Percentiles rank a stretch among this genome's conserved stretches.
Evolutionary conservation across 2,888 invertebrate species (phyloP).

Genomic region (Gortyna flavago): DNA sequence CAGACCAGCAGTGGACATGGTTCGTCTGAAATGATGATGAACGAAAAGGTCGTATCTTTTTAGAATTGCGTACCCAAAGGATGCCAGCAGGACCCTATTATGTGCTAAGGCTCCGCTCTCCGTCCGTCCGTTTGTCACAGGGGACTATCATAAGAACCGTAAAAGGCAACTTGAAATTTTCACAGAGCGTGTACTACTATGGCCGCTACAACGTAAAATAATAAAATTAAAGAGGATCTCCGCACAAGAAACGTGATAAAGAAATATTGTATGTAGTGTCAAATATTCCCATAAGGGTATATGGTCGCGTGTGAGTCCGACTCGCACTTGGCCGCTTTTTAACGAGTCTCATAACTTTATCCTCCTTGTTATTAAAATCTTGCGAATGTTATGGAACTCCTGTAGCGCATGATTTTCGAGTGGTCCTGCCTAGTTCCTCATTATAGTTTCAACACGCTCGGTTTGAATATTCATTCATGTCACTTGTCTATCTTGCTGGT

Average conservation of each 20-base stretch:
- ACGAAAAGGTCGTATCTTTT: not conserved
- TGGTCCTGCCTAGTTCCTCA: conserved; percentile 60
- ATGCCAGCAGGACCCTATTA: no score
- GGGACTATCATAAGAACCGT: no score
- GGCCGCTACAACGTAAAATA: not conserved
- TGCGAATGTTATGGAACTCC: conserved; percentile 8
- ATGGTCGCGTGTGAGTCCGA: not conserved
- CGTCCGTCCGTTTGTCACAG: no score
- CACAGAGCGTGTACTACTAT: not conserved
- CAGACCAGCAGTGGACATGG: not conserved
- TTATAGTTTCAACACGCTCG: conserved; percentile 70
- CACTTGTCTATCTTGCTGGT: conserved; percentile 59
- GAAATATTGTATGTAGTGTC: no score
- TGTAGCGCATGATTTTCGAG: conserved; percentile 32
- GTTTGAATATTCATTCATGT: conserved; percentile 73
- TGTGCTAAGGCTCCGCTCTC: no score
- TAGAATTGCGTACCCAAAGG: not conserved
- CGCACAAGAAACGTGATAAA: not conserved
- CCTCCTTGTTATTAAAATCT: not conserved
- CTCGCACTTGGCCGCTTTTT: not conserved
- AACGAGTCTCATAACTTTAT: conserved; percentile 9
- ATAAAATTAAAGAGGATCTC: not conserved
- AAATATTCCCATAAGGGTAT: no score
- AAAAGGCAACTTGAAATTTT: no score
- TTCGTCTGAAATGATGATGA: not conserved